These are phyloP conservation scores for Actinia equina DNA, from an alignment of 64 coral and sea anemone species.

Conservation along the genomic window DNA sequence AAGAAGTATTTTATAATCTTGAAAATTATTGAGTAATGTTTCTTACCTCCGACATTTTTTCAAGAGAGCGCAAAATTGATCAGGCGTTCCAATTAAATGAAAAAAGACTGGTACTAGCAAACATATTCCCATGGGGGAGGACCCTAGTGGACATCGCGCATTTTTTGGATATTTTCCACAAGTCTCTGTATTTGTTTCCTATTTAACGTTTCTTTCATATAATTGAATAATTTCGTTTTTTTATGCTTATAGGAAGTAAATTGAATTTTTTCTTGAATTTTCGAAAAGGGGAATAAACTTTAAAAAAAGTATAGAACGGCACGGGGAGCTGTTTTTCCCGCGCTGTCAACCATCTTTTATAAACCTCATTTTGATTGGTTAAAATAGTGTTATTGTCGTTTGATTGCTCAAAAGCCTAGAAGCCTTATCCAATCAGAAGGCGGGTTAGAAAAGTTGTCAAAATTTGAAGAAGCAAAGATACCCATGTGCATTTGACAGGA, in stretches of 20 bases:
- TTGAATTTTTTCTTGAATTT: too few relatives aligned
- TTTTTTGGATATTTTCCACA: not conserved
- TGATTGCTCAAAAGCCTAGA: not conserved
- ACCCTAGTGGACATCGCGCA: not conserved
- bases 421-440: not conserved
- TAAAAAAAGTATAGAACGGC: not conserved
- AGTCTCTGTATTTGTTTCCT: too few relatives aligned
- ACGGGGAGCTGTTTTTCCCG: not conserved
- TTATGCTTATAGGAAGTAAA: too few relatives aligned
- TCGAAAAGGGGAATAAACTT: too few relatives aligned
- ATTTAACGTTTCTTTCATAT: too few relatives aligned
- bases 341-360: not conserved
- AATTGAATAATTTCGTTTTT: too few relatives aligned
- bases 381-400: not conserved
- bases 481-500: not conserved
- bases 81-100: not conserved
- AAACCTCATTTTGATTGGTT: not conserved
- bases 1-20: not conserved
- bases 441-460: not conserved
- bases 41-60: constrained; percentile 59
- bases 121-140: not conserved
- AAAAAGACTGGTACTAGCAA: not conserved
- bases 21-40: not conserved
- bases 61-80: not conserved
- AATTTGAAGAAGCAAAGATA: not conserved